Evolutionary conservation across 2,888 invertebrate genomes (phyloP).

Genomic region (Neoascia interrupta): DNA sequence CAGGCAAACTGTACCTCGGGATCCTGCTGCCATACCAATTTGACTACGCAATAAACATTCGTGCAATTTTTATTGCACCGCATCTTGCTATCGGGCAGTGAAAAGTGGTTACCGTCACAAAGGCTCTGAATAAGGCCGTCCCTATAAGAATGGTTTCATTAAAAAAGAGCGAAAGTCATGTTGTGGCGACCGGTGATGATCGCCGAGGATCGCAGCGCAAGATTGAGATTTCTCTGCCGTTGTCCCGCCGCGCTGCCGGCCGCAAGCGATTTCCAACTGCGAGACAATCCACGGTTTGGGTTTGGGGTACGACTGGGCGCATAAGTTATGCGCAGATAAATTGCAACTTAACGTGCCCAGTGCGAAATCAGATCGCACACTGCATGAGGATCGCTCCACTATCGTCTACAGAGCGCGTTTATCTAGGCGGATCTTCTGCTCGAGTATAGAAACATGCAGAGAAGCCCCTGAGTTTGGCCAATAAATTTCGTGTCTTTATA

Average conservation of each 20-base stretch:
- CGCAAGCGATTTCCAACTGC: too few species aligned
- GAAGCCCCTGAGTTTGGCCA: constrained; percentile 26
- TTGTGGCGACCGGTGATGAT: constrained; percentile 12
- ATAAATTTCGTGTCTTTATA: constrained; percentile 53
- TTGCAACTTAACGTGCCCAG: constrained; percentile 42
- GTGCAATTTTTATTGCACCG: constrained; percentile 60
- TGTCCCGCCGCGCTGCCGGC: too few species aligned
- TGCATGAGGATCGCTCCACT: not conserved
- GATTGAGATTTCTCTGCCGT: constrained; percentile 37
- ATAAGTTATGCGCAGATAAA: constrained; percentile 53
- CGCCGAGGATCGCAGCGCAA: constrained; percentile 14
- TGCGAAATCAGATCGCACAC: constrained; percentile 52
- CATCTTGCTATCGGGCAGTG: constrained; percentile 34
- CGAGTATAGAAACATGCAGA: too few species aligned
- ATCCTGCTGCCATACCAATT: constrained; percentile 40
- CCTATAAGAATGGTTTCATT: constrained; percentile 47
- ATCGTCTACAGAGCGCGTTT: constrained; percentile 21
- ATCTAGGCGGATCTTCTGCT: constrained; percentile 36
- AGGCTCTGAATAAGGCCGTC: constrained; percentile 22
- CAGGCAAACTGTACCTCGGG: too few species aligned
- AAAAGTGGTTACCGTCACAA: constrained; percentile 57
- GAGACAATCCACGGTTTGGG: too few species aligned
- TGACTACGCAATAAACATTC: constrained; percentile 41
- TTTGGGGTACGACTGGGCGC: too few species aligned
- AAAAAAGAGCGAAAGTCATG: constrained; percentile 47